phyloP scores from a whole-genome alignment of 2,113 vertebrate genomes.

The Vombatus ursinus region DNA sequence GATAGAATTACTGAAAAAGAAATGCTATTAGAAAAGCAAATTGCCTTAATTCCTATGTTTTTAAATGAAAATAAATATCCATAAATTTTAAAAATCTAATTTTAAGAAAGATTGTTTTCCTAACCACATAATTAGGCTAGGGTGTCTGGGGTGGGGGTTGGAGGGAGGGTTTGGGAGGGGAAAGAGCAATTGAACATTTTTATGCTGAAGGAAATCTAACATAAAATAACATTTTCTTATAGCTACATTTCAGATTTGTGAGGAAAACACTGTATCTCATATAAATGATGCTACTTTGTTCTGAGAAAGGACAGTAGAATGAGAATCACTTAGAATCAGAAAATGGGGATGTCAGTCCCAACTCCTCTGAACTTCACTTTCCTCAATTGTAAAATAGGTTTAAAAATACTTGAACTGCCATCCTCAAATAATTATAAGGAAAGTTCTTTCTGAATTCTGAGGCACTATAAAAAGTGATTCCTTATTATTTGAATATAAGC shows the following conservation, averaged over 20 bases:
- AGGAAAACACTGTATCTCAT: background rate
- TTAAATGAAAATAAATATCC: background rate
- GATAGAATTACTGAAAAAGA: conserved; percentile 65
- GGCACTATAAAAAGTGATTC: background rate
- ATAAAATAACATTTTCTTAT: background rate
- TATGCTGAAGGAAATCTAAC: background rate
- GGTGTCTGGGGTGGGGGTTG: background rate
- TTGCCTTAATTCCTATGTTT: background rate
- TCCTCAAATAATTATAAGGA: background rate
- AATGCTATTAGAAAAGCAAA: background rate
- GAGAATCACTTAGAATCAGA: background rate
- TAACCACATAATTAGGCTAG: background rate
- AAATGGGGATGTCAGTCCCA: background rate
- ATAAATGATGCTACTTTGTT: background rate
- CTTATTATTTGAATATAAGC: background rate
- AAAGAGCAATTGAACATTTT: background rate
- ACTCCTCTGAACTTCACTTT: background rate
- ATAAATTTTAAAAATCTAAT: background rate
- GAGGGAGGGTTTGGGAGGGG: background rate
- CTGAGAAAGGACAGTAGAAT: background rate
- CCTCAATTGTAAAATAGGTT: background rate
- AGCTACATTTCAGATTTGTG: background rate
- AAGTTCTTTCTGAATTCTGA: background rate
- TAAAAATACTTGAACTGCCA: background rate
- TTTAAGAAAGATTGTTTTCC: background rate